Conservation (phyloP, 92 coral and sea anemone species). For the Epizoanthus ramosus region DNA sequence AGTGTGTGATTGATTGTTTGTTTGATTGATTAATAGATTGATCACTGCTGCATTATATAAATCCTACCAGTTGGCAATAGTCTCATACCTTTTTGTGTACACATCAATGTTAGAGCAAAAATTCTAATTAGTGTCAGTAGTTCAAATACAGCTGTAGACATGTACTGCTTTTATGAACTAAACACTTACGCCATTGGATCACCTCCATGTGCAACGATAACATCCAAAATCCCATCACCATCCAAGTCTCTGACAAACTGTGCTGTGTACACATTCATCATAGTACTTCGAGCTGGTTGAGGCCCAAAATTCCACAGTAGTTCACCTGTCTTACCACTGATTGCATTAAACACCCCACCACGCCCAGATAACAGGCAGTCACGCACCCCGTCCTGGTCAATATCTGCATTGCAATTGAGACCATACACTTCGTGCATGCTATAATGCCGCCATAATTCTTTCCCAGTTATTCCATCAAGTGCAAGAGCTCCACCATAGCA, state of each 20-base stretch:
- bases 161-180: no score
- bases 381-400: constrained; percentile 85
- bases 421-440: constrained; percentile 95
- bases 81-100: no score
- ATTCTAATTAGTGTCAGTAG: no score
- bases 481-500: constrained; percentile 94
- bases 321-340: constrained; percentile 78
- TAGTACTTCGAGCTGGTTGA: constrained; percentile 74
- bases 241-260: constrained; percentile 92
- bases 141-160: no score
- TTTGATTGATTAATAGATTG: no score
- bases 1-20: no score
- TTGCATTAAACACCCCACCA: constrained; percentile 89
- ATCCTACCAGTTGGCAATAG: no score
- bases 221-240: constrained; percentile 92
- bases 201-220: constrained; percentile 93
- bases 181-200: constrained; percentile 92
- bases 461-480: constrained; percentile 88
- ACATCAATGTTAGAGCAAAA: no score
- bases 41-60: no score
- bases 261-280: constrained; percentile 91
- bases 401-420: constrained; percentile 91
- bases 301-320: constrained; percentile 88
- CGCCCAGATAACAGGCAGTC: constrained; percentile 93
- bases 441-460: constrained; percentile 95